A percentile compares a stretch with the other conserved stretches of the same genome.
These are phyloP conservation scores for Acronicta alni DNA, from an alignment of 2,888 invertebrate genomes.

Conservation along the genomic window DNA sequence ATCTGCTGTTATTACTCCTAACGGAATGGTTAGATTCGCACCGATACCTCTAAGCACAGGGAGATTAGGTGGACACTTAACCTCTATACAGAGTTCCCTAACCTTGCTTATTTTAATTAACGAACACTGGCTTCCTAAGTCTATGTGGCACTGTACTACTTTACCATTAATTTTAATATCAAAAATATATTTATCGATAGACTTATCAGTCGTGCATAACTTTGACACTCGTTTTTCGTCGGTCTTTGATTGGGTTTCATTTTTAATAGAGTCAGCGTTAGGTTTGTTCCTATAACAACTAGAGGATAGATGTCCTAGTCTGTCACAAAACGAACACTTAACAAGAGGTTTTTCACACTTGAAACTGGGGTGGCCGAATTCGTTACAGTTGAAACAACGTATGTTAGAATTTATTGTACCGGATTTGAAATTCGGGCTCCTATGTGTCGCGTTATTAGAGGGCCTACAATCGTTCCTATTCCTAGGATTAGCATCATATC, in stretches of 20 bases:
- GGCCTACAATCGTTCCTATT: not conserved
- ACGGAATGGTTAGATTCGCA: too few species aligned
- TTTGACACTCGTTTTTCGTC: not conserved
- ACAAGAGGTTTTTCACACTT: conserved; percentile 28
- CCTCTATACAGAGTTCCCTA: too few species aligned
- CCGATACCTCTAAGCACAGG: too few species aligned
- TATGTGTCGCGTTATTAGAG: too few species aligned
- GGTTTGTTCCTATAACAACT: not conserved
- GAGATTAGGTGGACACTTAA: too few species aligned
- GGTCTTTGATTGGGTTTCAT: not conserved
- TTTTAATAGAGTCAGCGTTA: not conserved
- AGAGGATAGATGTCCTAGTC: not conserved
- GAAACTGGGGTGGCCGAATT: conserved; percentile 42
- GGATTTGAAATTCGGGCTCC: not conserved
- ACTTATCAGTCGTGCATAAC: not conserved
- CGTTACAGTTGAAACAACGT: conserved; percentile 35
- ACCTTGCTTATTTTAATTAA: too few species aligned
- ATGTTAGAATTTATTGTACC: conserved; percentile 4
- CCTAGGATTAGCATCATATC: not conserved
- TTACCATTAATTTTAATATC: not conserved
- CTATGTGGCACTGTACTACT: too few species aligned
- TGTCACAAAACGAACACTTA: not conserved
- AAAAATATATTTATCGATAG: conserved; percentile 3
- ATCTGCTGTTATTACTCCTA: too few species aligned
- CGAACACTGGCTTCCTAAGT: too few species aligned